A percentile compares a stretch with the other conserved stretches of the same genome.
Conservation (phyloP, 2,797 vertebrate species). For the Percopsis omiscomaycus region DNA sequence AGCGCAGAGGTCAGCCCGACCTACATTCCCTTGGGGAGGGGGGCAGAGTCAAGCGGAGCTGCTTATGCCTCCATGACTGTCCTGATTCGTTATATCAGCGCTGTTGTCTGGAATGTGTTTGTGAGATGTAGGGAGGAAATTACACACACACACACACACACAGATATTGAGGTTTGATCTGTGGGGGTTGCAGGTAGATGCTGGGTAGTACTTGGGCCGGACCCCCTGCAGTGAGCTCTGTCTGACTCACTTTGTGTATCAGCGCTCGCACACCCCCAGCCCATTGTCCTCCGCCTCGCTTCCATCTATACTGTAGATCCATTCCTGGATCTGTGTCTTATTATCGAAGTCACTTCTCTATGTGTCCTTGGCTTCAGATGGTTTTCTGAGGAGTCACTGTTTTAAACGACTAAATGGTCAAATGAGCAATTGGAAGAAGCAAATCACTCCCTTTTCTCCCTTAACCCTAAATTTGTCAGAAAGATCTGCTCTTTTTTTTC, state of each 20-base stretch:
- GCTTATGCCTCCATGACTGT: conserved; percentile 73
- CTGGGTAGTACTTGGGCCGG: conserved; percentile 69
- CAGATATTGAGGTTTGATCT: conserved; percentile 54
- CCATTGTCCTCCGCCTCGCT: conserved; percentile 50
- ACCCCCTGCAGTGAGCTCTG: conserved; percentile 71
- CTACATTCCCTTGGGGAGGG: conserved; percentile 63
- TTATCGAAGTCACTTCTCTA: not conserved
- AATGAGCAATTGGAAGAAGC: too few relatives aligned
- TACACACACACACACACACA: conserved; percentile 25
- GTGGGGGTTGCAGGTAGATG: conserved; percentile 75
- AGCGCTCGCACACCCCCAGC: conserved; percentile 62
- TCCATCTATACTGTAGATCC: conserved; percentile 33
- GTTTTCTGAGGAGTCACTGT: not conserved
- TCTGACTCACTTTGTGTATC: conserved; percentile 74
- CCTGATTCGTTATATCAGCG: conserved; percentile 75
- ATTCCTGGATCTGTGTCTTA: not conserved
- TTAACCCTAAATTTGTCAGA: too few relatives aligned
- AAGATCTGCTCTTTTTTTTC: not conserved
- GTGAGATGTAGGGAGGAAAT: conserved; percentile 33
- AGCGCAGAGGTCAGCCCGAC: conserved; percentile 76
- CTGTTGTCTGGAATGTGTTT: conserved; percentile 58
- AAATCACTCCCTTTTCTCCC: too few relatives aligned
- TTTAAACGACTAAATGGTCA: too few relatives aligned
- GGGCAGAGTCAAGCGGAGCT: conserved; percentile 59
- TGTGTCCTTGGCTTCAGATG: not conserved